Percentiles rank a stretch among this genome's conserved stretches.
Conservation (phyloP, 1,140 invertebrate species). For the Brachionus plicatilis region DNA sequence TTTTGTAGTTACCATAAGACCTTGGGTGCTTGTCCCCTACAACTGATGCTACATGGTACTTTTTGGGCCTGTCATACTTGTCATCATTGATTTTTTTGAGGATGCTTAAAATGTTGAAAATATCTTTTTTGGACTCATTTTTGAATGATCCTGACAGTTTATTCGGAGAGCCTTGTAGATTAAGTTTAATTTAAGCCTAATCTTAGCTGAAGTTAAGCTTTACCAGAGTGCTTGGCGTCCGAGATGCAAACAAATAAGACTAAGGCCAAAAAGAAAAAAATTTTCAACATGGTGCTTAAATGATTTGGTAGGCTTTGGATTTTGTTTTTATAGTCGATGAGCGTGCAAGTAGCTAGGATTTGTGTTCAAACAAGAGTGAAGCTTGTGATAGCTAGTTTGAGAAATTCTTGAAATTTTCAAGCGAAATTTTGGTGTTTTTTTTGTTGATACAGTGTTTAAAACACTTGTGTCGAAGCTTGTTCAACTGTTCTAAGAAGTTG, state of each 20-base stretch:
- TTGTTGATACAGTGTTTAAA: not conserved
- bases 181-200: not conserved
- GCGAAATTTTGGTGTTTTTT: not conserved
- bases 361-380: not conserved
- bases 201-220: not conserved
- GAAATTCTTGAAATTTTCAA: not conserved
- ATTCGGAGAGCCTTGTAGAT: not conserved
- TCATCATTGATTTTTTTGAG: not conserved
- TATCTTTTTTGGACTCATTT: not conserved
- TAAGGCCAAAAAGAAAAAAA: not conserved
- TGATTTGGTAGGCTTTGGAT: not conserved
- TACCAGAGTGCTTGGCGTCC: not conserved
- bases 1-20: not conserved
- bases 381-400: not conserved
- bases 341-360: not conserved
- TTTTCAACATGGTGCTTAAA: not conserved
- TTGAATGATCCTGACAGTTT: not conserved
- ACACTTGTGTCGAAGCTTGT: not conserved
- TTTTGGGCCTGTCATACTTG: not conserved
- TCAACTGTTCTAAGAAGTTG: not conserved
- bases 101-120: not conserved
- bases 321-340: not conserved
- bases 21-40: not conserved
- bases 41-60: not conserved
- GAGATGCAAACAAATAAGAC: not conserved